Base-by-base conservation (phyloP, 2,113 vertebrate species). In the Burhinus oedicnemus region DNA sequence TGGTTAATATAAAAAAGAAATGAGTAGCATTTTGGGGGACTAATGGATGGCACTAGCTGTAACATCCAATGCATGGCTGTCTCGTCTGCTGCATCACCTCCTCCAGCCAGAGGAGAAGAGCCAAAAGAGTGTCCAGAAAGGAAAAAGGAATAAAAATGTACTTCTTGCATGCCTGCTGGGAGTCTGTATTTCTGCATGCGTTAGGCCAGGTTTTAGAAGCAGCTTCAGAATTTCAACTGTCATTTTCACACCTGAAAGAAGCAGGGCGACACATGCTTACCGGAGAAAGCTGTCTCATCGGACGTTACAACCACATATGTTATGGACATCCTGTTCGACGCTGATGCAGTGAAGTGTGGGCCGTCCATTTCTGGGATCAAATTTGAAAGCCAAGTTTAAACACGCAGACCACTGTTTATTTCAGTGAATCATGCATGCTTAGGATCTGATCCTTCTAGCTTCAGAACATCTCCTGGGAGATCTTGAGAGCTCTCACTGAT, bases 401-500 rank as follows among this genome's bases (percentile, higher is more conserved):
- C 95, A 95, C 0, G 78, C 93, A 89, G 93, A 38, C 96, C 94
- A 87, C 87, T 93, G 70, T 65, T 94, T 91, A 69, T 95, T 89
- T 57, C 93, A 83, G 87, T 93, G 96, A 95, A 91, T 94, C 89
- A 95, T 38, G 20, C 60, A 2, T 36, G 74, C 89, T 87, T 66
- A 54, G 78, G 71, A 61, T 71, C 89, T 85, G 81, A 87, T 74
- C 81, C 93, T 93, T 58, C 5, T 44, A 76, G 49, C 81, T 83
- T 70, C 81, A 80, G 44, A 89, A 83, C 95, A 94, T 97, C 95
- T 96, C 84, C 89, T 93, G 95, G 84, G 94, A 93, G 93, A 95
- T 96, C 96, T 83, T 21, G 32, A 71, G 91, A 89, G 51, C 75
- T 77, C 84, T 85, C 58, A 12, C 77, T 74, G 95, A 93, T 89